Conservation (phyloP, 1,140 invertebrate species). For the Drosophila kanapiae region DNA sequence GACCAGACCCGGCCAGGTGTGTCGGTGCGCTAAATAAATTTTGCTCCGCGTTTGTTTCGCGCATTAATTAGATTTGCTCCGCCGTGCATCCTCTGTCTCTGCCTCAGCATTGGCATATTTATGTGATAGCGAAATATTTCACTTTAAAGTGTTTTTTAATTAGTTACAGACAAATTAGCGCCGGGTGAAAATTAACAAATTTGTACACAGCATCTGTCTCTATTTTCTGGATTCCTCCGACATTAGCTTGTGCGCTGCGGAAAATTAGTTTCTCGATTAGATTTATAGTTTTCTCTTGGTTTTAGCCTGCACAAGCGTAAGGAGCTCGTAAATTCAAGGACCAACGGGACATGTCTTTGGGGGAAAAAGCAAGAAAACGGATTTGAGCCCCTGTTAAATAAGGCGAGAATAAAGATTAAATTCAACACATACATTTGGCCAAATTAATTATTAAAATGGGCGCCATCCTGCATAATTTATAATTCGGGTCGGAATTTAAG, state of each 20-base stretch:
- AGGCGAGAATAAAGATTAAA: constrained; percentile 5
- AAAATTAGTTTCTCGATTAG: constrained; percentile 77
- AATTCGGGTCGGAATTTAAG: neutral
- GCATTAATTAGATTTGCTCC: constrained; percentile 69
- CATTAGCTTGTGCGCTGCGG: constrained; percentile 31
- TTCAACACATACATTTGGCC: neutral
- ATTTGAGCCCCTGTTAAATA: constrained; percentile 4
- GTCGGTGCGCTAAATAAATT: constrained; percentile 57
- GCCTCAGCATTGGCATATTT: constrained; percentile 45
- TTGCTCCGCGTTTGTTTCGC: constrained; percentile 32
- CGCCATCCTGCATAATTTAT: constrained; percentile 5
- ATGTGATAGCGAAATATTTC: constrained; percentile 54
- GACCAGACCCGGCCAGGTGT: constrained; percentile 21
- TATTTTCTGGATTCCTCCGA: neutral
- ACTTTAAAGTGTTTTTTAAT: constrained; percentile 78
- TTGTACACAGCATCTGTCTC: constrained; percentile 35
- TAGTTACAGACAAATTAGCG: constrained; percentile 71
- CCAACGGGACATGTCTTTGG: neutral
- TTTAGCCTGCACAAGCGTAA: constrained; percentile 31
- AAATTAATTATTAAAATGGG: constrained; percentile 8
- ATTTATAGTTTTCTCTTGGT: constrained; percentile 65
- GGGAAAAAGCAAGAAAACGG: neutral
- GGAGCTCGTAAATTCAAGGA: constrained; percentile 6
- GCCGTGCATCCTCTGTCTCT: constrained; percentile 6
- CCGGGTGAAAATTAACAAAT: constrained; percentile 48